Percentiles rank a stretch among this genome's conserved stretches.
phyloP scores from a whole-genome alignment of 2,797 vertebrate species.

The Neomorphus geoffroyi region DNA sequence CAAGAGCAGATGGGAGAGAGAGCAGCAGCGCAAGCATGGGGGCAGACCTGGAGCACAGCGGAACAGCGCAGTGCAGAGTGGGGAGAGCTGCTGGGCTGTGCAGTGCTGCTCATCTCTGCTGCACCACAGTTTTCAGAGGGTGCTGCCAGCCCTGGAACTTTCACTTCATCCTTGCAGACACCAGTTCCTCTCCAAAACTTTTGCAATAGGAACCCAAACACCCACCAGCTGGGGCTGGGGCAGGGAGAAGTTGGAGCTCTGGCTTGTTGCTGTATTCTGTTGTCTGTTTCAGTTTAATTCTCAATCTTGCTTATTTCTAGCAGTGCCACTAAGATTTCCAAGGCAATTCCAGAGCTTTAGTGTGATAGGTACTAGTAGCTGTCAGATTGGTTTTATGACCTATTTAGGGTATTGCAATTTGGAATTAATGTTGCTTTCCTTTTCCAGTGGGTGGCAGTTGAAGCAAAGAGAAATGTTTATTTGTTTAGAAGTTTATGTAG shows the following conservation, averaged over 20 bases:
- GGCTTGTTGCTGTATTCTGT: neutral
- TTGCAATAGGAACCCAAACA: neutral
- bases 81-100: neutral
- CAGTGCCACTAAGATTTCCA: neutral
- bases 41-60: neutral
- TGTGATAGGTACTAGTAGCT: neutral
- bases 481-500: neutral
- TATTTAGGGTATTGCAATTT: conserved; percentile 6
- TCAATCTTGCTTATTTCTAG: neutral
- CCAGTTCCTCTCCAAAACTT: neutral
- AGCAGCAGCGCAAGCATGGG: fast-evolving
- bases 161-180: neutral
- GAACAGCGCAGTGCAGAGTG: fast-evolving
- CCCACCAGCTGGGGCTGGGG: neutral
- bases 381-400: neutral
- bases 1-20: neutral
- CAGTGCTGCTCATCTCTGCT: fast-evolving
- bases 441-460: conserved; percentile 69
- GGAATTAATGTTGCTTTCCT: conserved; percentile 52
- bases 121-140: neutral
- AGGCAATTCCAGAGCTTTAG: neutral
- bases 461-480: conserved; percentile 61
- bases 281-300: conserved; percentile 4
- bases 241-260: neutral
- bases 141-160: neutral